These are phyloP conservation scores for Lonchura striata DNA, from an alignment of 2,113 vertebrate species.

Conservation along the genomic window DNA sequence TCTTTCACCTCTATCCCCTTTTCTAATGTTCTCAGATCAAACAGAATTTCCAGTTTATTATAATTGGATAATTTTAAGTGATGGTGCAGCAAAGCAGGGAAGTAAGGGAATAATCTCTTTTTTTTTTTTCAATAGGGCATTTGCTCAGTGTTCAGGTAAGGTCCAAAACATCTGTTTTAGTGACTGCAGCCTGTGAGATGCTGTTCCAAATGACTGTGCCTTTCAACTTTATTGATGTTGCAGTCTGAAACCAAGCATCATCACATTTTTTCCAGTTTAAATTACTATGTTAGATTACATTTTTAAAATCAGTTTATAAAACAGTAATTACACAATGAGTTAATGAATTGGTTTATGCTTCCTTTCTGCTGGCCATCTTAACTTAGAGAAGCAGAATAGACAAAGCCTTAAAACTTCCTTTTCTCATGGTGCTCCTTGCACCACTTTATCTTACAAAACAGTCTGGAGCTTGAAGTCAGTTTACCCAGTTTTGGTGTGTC, in stretches of 20 bases:
- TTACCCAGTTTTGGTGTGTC: not conserved
- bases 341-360: not conserved
- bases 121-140: not conserved
- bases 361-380: not conserved
- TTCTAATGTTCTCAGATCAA: not conserved
- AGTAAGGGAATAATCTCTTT: not conserved
- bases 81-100: not conserved
- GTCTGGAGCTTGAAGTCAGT: not conserved
- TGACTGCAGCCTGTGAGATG: not conserved
- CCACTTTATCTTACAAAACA: not conserved
- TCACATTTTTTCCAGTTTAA: not conserved
- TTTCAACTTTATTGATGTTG: not conserved
- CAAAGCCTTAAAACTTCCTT: not conserved
- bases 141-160: not conserved
- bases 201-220: not conserved
- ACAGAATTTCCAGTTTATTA: not conserved
- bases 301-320: constrained; percentile 9
- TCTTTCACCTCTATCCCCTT: not conserved
- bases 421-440: not conserved
- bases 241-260: not conserved
- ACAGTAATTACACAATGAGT: not conserved
- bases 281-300: not conserved
- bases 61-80: not conserved
- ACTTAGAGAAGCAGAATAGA: not conserved
- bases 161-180: not conserved